These are phyloP conservation scores for Phylloscopus trochiloides DNA, from an alignment of 2,113 vertebrate species.

Conservation along the genomic window DNA sequence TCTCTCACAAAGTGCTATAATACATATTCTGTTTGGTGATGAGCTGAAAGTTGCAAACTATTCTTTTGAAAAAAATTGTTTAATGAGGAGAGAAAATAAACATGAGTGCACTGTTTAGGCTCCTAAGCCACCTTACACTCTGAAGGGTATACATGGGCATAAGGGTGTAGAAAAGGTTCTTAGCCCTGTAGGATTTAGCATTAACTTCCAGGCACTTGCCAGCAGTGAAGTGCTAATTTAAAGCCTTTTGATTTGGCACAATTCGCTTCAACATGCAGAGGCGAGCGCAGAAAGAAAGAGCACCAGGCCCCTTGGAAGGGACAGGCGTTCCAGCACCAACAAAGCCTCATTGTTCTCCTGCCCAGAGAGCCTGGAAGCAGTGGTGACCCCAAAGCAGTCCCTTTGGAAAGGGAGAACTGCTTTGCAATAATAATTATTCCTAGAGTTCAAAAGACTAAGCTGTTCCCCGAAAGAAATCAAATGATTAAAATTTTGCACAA, in stretches of 20 bases:
- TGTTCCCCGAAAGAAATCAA: constrained; percentile 15
- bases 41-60: not conserved
- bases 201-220: constrained; percentile 8
- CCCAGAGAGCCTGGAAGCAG: constrained; percentile 38
- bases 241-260: constrained; percentile 34
- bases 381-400: constrained; percentile 38
- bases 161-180: not conserved
- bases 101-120: accelerated
- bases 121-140: not conserved
- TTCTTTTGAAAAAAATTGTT: not conserved
- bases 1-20: not conserved
- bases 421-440: constrained; percentile 69
- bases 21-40: accelerated
- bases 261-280: not conserved
- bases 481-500: constrained; percentile 43
- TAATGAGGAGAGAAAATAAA: not conserved
- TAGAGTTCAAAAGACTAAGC: constrained; percentile 65
- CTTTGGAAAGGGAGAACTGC: constrained; percentile 48
- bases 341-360: constrained; percentile 54
- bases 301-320: not conserved
- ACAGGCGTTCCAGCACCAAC: not conserved
- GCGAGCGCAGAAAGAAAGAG: not conserved
- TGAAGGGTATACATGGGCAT: not conserved
- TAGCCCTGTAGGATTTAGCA: not conserved
- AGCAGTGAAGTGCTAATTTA: constrained; percentile 10